Evolutionary conservation across 2,113 vertebrate genomes (phyloP).

Genomic region (Paramisgurnus dabryanus): DNA sequence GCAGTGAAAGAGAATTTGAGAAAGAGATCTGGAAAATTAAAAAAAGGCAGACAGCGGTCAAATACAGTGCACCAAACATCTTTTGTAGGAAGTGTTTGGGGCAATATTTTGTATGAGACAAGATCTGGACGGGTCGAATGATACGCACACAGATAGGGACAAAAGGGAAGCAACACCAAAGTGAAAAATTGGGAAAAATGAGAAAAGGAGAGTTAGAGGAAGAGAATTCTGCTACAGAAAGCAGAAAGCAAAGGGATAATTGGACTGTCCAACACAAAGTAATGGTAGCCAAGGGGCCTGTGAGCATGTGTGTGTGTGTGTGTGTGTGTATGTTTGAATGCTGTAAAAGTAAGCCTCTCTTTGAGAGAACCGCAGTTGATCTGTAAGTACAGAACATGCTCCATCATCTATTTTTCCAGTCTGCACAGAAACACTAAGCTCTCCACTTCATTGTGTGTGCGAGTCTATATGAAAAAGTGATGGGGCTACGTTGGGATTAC

Average conservation of each 20-base stretch:
- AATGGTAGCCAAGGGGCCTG: slow-evolving; percentile 70
- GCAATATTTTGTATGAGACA: neutral
- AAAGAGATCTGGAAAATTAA: slow-evolving; percentile 44
- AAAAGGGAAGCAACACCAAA: slow-evolving; percentile 51
- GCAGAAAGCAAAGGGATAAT: slow-evolving; percentile 73
- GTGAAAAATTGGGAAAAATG: slow-evolving; percentile 51
- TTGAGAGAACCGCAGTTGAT: slow-evolving; percentile 84
- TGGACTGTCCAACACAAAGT: slow-evolving; percentile 74
- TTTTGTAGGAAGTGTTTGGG: neutral
- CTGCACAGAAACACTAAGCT: slow-evolving; percentile 57
- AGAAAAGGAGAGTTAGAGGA: slow-evolving; percentile 50
- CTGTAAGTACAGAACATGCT: slow-evolving; percentile 83
- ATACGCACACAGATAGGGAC: slow-evolving; percentile 27
- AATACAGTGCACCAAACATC: neutral
- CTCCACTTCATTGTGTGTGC: slow-evolving; percentile 62
- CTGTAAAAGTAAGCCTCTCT: slow-evolving; percentile 67
- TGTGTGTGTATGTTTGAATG: slow-evolving; percentile 58
- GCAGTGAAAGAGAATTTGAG: slow-evolving; percentile 36
- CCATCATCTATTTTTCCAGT: slow-evolving; percentile 70
- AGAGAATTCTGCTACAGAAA: slow-evolving; percentile 57
- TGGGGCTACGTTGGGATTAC: slow-evolving; percentile 49
- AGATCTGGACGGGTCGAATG: neutral
- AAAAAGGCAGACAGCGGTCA: slow-evolving; percentile 35
- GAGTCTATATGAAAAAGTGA: slow-evolving; percentile 56
- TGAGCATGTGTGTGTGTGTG: slow-evolving; percentile 50